Percentiles rank a stretch among this genome's conserved stretches.
phyloP scores from a whole-genome alignment of 2,888 invertebrate species.

The Sphaerophoria taeniata region DNA sequence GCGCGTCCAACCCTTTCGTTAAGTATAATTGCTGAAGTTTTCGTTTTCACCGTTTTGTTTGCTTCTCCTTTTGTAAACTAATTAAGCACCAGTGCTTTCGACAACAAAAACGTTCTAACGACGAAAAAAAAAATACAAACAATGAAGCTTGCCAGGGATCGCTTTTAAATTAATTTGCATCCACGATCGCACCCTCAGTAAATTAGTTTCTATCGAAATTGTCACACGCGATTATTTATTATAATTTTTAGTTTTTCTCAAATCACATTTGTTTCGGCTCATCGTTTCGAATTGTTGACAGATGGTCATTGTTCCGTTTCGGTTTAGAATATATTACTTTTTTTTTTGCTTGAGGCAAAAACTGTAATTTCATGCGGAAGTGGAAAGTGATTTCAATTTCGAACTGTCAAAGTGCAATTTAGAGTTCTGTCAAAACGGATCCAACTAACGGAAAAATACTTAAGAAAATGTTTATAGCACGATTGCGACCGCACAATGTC shows the following conservation, averaged over 20 bases:
- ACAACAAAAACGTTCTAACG: background rate
- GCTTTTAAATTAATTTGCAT: slow-evolving; percentile 78
- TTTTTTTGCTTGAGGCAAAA: slow-evolving; percentile 5
- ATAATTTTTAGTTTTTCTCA: background rate
- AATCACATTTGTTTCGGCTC: background rate
- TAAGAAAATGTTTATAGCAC: slow-evolving; percentile 81
- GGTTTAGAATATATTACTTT: background rate
- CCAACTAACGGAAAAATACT: slow-evolving; percentile 77
- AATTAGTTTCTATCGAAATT: slow-evolving; percentile 64
- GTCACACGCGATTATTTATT: slow-evolving; percentile 47
- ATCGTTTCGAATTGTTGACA: slow-evolving; percentile 8
- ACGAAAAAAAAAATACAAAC: slow-evolving; percentile 5
- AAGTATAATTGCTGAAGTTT: background rate
- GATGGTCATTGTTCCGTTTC: background rate
- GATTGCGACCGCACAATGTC: slow-evolving; percentile 78
- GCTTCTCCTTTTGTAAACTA: slow-evolving; percentile 58
- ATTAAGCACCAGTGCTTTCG: slow-evolving; percentile 49
- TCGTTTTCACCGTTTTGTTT: slow-evolving; percentile 8
- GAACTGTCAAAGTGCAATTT: slow-evolving; percentile 5
- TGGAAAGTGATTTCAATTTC: slow-evolving; percentile 1
- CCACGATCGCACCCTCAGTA: slow-evolving; percentile 63
- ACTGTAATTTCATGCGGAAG: background rate
- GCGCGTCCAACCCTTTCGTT: slow-evolving; percentile 30
- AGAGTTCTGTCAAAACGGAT: slow-evolving; percentile 78
- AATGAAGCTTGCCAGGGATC: slow-evolving; percentile 30